Evolutionary conservation across 1,140 invertebrate species (phyloP).

Genomic region (Phthorimaea operculella): DNA sequence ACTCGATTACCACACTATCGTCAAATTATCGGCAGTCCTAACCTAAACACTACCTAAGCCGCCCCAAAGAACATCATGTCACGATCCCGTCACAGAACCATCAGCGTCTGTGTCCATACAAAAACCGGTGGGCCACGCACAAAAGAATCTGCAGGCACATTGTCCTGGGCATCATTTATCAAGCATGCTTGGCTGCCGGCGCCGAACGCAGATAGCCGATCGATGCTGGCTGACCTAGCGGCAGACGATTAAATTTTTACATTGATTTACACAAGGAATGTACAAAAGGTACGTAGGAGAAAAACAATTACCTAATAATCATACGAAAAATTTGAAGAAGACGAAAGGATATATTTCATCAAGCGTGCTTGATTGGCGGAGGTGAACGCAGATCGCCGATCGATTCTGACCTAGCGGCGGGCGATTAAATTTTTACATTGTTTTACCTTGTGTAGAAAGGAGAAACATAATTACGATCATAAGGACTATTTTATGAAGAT

Average conservation of each 20-base stretch:
- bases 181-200: slow-evolving; percentile 48
- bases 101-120: slow-evolving; percentile 20
- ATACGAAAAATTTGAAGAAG: too few relatives aligned
- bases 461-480: slow-evolving; percentile 39
- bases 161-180: slow-evolving; percentile 55
- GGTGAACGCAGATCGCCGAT: slow-evolving; percentile 31
- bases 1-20: too few relatives aligned
- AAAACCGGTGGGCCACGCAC: slow-evolving; percentile 18
- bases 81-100: slow-evolving; percentile 26
- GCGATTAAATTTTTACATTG: slow-evolving; percentile 46
- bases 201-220: slow-evolving; percentile 31
- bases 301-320: too few relatives aligned
- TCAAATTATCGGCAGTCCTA: background rate
- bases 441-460: background rate
- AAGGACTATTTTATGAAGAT: slow-evolving; percentile 43
- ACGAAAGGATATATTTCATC: slow-evolving; percentile 55
- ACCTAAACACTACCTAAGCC: background rate
- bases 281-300: too few relatives aligned
- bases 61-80: background rate
- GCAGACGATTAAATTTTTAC: slow-evolving; percentile 45
- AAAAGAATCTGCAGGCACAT: slow-evolving; percentile 56
- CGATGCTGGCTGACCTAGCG: slow-evolving; percentile 23
- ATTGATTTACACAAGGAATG: too few relatives aligned
- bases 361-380: slow-evolving; percentile 47
- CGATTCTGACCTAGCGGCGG: slow-evolving; percentile 22